Conservation (phyloP, 2,888 invertebrate genomes). For the Tanaodytes sp. region DNA sequence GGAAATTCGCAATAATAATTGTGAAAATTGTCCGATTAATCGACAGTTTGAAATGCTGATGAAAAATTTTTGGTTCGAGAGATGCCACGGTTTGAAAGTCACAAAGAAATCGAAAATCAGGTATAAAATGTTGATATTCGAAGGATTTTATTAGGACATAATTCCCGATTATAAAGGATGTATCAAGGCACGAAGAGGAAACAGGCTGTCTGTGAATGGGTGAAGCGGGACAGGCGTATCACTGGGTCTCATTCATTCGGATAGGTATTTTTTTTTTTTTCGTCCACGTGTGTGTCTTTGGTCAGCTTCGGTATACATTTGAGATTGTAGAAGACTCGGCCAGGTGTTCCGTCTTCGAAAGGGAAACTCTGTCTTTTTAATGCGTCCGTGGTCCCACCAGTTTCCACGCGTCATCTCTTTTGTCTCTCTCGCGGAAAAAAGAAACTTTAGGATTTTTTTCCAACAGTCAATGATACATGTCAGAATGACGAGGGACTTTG, state of each 20-base stretch:
- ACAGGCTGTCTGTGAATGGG: slow-evolving; percentile 62
- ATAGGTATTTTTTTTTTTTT: slow-evolving; percentile 51
- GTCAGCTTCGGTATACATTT: slow-evolving; percentile 67
- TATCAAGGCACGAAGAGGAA: slow-evolving; percentile 33
- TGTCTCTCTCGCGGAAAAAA: slow-evolving; percentile 50
- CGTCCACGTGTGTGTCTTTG: slow-evolving; percentile 56
- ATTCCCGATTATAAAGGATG: slow-evolving; percentile 48
- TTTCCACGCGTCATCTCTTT: slow-evolving; percentile 55
- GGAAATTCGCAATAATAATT: neutral
- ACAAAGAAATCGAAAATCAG: slow-evolving; percentile 35
- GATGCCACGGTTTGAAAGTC: no score
- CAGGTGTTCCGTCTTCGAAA: slow-evolving; percentile 65
- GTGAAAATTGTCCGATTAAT: neutral
- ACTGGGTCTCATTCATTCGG: slow-evolving; percentile 49
- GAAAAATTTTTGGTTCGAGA: neutral
- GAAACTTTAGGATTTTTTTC: slow-evolving; percentile 53
- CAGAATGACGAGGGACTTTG: slow-evolving; percentile 55
- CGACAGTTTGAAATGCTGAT: neutral
- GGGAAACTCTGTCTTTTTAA: slow-evolving; percentile 63
- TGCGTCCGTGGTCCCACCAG: slow-evolving; percentile 56
- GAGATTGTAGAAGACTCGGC: slow-evolving; percentile 64
- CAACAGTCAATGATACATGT: slow-evolving; percentile 51
- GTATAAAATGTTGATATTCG: slow-evolving; percentile 41
- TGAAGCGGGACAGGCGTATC: slow-evolving; percentile 50
- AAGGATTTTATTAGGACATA: slow-evolving; percentile 51